phyloP scores from a whole-genome alignment of 2,888 invertebrate species.

The Bombyx huttoni region DNA sequence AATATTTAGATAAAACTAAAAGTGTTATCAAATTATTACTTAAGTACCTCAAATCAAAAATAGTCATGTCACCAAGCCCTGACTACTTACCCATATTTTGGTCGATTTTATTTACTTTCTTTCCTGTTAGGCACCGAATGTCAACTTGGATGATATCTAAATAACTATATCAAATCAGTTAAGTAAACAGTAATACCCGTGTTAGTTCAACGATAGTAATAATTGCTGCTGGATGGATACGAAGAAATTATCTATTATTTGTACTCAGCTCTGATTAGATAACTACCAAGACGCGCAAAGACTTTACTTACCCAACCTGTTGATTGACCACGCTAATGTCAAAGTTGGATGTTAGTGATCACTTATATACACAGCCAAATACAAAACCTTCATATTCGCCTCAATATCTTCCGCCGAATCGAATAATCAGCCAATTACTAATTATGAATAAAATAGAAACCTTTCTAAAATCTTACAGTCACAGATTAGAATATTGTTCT shows the following conservation, averaged over 20 bases:
- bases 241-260: slow-evolving; percentile 64
- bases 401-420: too few relatives aligned
- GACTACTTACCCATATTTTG: too few relatives aligned
- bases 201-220: slow-evolving; percentile 59
- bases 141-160: not conserved
- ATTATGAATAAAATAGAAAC: too few relatives aligned
- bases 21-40: too few relatives aligned
- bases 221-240: slow-evolving; percentile 61
- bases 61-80: too few relatives aligned
- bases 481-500: too few relatives aligned
- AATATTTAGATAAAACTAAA: too few relatives aligned
- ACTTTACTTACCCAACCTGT: slow-evolving; percentile 28
- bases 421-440: too few relatives aligned
- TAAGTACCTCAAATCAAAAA: too few relatives aligned
- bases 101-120: not conserved
- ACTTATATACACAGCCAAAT: not conserved
- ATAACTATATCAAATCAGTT: slow-evolving; percentile 36
- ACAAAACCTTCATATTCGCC: too few relatives aligned
- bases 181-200: slow-evolving; percentile 47
- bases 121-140: not conserved
- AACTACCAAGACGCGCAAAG: slow-evolving; percentile 36
- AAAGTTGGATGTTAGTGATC: not conserved
- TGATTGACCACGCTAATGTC: slow-evolving; percentile 6
- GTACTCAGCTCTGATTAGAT: slow-evolving; percentile 54
- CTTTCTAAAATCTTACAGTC: too few relatives aligned